A percentile compares a stretch with the other conserved stretches of the same genome.
Evolutionary conservation across 2,888 invertebrate species (phyloP).

Genomic region (Cyaniris semiargus): DNA sequence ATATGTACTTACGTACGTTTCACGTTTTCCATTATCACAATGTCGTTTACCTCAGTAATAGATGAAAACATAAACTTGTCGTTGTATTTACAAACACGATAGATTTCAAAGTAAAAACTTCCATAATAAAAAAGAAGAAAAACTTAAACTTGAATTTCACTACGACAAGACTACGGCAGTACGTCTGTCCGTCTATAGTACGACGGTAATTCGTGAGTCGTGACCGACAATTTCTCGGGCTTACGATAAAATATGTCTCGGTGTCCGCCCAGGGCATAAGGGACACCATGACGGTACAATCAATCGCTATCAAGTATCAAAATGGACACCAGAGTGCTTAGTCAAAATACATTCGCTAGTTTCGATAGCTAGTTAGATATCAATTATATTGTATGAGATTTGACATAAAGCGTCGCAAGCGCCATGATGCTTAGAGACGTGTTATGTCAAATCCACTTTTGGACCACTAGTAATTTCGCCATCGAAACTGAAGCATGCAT

Average conservation of each 20-base stretch:
- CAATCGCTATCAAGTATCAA: no score
- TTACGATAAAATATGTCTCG: not conserved
- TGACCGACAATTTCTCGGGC: conserved; percentile 10
- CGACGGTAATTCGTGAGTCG: conserved; percentile 2
- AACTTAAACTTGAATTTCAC: not conserved
- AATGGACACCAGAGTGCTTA: not conserved
- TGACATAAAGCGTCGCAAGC: no score
- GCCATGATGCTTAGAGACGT: no score
- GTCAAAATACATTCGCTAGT: no score
- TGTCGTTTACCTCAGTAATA: not conserved
- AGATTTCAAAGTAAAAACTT: not conserved
- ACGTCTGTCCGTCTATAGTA: conserved; percentile 7
- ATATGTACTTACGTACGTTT: no score
- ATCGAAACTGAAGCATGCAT: no score
- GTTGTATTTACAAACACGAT: not conserved
- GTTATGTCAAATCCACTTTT: no score
- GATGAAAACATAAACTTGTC: not conserved
- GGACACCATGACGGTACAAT: not conserved
- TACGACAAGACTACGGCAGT: not conserved
- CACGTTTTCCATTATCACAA: no score
- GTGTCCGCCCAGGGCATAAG: not conserved
- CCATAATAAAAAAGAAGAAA: not conserved
- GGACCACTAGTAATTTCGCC: no score
- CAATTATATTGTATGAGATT: no score
- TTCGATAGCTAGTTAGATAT: no score